Evolutionary conservation across 2,113 vertebrate genomes (phyloP).

Genomic region (Pavo muticus): DNA sequence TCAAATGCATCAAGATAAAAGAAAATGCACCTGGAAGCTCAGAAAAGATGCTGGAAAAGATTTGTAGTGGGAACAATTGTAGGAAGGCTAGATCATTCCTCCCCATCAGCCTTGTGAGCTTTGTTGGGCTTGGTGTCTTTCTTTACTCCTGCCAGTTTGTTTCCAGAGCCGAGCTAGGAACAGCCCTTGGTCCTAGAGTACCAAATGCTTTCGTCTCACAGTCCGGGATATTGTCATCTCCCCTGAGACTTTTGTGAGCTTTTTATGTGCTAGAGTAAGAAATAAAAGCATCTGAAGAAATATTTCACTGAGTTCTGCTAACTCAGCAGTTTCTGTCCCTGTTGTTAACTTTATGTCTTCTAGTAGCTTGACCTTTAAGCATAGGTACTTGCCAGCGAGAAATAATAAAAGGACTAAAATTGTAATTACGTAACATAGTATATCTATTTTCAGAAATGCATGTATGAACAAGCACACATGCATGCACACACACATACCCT

Average conservation of each 20-base stretch:
- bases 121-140: neutral
- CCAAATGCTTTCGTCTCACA: neutral
- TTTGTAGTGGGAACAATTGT: accelerated
- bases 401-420: neutral
- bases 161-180: neutral
- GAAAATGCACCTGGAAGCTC: neutral
- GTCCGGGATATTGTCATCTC: neutral
- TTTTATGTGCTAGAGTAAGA: neutral
- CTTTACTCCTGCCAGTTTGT: no score
- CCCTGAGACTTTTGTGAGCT: neutral
- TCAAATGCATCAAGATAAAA: neutral
- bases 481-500: neutral
- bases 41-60: neutral
- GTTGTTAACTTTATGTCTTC: neutral
- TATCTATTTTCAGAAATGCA: neutral
- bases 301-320: neutral
- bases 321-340: neutral
- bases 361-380: neutral
- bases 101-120: neutral
- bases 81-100: neutral
- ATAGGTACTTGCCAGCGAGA: neutral
- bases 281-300: neutral
- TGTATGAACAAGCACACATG: neutral
- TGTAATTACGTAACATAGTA: neutral
- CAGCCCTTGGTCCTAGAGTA: neutral